Base-by-base conservation (phyloP, 2,113 vertebrate species). In the Otolemur garnettii region DNA sequence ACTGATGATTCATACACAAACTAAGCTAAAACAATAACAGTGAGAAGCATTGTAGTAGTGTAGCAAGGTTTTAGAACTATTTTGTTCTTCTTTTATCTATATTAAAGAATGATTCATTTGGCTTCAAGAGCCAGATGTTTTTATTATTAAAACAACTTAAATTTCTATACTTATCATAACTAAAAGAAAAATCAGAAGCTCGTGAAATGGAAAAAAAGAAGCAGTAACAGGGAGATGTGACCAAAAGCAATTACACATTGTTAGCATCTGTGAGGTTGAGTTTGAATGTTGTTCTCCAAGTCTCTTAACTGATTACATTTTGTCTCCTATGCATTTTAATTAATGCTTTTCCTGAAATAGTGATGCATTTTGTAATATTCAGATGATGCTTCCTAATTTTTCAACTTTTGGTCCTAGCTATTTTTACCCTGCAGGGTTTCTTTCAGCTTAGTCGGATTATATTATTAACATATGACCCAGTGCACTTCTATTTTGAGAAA, bases 401-500 rank as follows among this genome's bases (percentile, higher is more conserved):
- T 91, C 30, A 21, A 28, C 11, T 33, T 77, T 66, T 87, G 71
- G 91, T 55, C 35, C 55, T 81, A 95, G 45, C 55, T 80, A 19
- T 77, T 93, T 94, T 87, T 87, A 89, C 74, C 38, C 74, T 82
- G 13, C 11, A 88, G 53, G 42, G 26, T 81, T 97, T 57, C 78
- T 94, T 97, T 62, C 55, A 64, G 21, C 42, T 45, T 64, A 71
- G 50, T 74, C 69, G 91, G 74, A 94, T 91, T 77, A 78, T 2
- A 0, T 18, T 91, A 85, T 75, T 86, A 97, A 84, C 30, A 60
- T 72, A 95, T 74, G 85, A 95, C 75, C 87, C 92, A 33, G 2
- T 87, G 17, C 33, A 60, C 75, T 82, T 96, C 88, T 89, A n/a
- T 94, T 96, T 94, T 71, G 57, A 38, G 35, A 42, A 90, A 91